Base-by-base conservation (phyloP, 1,140 invertebrate genomes). In the Schlechtendalia chinensis region DNA sequence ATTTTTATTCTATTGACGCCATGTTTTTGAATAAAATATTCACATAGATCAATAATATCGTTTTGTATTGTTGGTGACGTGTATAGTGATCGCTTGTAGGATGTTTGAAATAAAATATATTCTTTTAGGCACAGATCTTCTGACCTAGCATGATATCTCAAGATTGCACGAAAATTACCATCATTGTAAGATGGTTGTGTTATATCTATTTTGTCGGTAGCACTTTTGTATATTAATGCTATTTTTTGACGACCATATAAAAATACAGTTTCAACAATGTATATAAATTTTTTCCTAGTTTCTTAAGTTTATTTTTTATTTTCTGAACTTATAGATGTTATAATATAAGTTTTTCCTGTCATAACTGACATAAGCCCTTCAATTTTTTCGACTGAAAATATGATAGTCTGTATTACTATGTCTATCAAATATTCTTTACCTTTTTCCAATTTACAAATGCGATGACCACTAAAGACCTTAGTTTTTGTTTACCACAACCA, bases 271-370 rank as follows among this genome's bases (percentile, higher is more conserved):
- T 56, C 53, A n/a, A 56, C 53, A 56, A 56, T 56, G 12, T 17
- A 1, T n/a, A 56, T 56, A 19, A 56, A 8, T 56, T 56, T 56
- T n/a, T 56, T 56, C 8, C 53, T 56, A 56, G 19, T 56, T 56
- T 56, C 53, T 56, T 56, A 17, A 19, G 8, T 8, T 56, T 5
- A 0, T 56, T 56, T 56, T 56, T 56, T 56, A 56, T 56, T 56
- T 56, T 56, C 53, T 56, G 8, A 56, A 56, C 8, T 56, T 5
- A 56, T 56, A 56, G 17, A 56, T 56, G 53, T 56, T 56, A 1
- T 56, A 8, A 56, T 56, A 56, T 56, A n/a, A 56, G 53, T 56
- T 56, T 56, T 56, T n/a, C 53, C 53, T 56, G 53, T 56, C 53
- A 56, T 56, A 5, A 56, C 53, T 56, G 53, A n/a, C 17, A 8